A percentile compares a stretch with the other conserved stretches of the same genome.
These are phyloP conservation scores for Malurus alboscapulatus DNA, from an alignment of 2,113 vertebrate species.

Conservation along the genomic window DNA sequence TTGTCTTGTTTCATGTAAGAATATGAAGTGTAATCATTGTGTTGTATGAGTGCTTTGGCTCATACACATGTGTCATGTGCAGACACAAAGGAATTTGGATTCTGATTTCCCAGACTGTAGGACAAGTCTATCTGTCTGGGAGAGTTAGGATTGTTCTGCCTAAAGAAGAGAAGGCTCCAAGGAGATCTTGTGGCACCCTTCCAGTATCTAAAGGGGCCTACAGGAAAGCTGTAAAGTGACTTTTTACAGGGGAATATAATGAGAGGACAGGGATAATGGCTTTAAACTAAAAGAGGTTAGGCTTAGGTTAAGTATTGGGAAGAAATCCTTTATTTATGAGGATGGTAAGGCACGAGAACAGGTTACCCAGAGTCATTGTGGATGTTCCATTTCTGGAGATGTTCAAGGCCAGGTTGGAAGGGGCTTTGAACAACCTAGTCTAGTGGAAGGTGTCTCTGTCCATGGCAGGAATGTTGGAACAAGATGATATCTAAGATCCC, in stretches of 20 bases:
- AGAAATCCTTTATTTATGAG: background rate
- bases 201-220: background rate
- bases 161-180: background rate
- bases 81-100: background rate
- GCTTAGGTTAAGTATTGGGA: background rate
- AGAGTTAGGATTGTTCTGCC: background rate
- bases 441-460: background rate
- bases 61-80: background rate
- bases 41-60: background rate
- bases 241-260: background rate
- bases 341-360: background rate
- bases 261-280: background rate
- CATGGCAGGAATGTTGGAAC: background rate
- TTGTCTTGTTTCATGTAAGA: background rate
- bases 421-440: background rate
- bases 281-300: background rate
- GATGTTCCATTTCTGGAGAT: background rate
- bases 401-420: background rate
- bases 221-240: background rate
- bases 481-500: background rate
- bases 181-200: background rate
- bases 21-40: background rate
- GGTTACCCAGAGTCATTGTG: background rate
- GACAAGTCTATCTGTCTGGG: background rate
- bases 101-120: background rate